phyloP scores from a whole-genome alignment of 64 coral and sea anemone genomes.

The Pocillopora damicornis region DNA sequence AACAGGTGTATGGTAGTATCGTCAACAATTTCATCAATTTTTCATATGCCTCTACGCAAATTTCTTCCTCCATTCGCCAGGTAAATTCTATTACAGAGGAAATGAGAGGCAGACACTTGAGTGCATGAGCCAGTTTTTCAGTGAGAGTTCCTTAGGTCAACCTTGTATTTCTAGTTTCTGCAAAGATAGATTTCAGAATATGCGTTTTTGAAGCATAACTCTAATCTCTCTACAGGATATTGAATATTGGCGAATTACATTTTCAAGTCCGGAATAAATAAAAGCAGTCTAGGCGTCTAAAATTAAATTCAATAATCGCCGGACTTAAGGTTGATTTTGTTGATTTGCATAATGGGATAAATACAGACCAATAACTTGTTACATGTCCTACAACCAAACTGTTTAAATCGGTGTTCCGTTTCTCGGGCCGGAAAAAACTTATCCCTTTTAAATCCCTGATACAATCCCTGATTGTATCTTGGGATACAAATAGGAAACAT shows the following conservation, averaged over 20 bases:
- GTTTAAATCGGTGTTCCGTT: too few relatives aligned
- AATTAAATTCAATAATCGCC: not conserved
- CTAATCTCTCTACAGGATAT: not conserved
- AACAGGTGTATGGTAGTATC: conserved; percentile 40
- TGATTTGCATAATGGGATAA: not conserved
- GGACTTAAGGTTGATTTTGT: not conserved
- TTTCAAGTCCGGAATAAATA: not conserved
- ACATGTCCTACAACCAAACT: too few relatives aligned
- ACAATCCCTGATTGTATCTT: too few relatives aligned
- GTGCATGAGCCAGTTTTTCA: not conserved
- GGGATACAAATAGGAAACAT: too few relatives aligned
- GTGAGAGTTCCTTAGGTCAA: not conserved
- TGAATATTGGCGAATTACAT: not conserved
- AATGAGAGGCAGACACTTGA: not conserved
- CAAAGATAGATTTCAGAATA: not conserved
- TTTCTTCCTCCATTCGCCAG: not conserved
- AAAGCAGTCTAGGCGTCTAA: not conserved
- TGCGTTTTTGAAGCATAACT: not conserved
- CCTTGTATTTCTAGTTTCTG: not conserved
- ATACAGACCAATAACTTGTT: not conserved
- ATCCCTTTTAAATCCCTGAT: too few relatives aligned
- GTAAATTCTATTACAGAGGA: not conserved
- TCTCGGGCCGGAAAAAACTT: too few relatives aligned
- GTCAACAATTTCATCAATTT: conserved; percentile 38
- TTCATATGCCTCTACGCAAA: conserved; percentile 5